Percentiles rank a stretch among this genome's conserved stretches.
phyloP scores from a whole-genome alignment of 2,797 vertebrate genomes.

The Sardinella longiceps region DNA sequence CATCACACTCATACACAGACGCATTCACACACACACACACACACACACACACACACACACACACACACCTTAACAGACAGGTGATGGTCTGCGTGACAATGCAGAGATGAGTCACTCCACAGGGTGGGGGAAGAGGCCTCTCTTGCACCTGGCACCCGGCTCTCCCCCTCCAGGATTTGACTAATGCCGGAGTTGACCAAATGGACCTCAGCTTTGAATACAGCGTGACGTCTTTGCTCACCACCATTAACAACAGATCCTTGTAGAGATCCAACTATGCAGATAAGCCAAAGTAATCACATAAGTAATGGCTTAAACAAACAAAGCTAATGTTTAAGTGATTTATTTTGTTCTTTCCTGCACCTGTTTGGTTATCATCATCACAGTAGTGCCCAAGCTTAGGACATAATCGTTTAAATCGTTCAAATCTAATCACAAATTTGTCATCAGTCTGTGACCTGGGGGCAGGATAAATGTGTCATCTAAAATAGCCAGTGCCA shows the following conservation, averaged over 20 bases:
- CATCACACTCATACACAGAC: neutral
- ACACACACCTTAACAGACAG: neutral
- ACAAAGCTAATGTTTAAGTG: neutral
- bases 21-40: neutral
- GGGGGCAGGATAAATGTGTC: neutral
- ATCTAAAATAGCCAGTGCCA: neutral
- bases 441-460: neutral
- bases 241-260: neutral
- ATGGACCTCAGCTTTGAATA: neutral
- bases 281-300: neutral
- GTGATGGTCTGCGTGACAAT: neutral
- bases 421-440: conserved; percentile 6
- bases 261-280: neutral
- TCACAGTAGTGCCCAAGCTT: neutral
- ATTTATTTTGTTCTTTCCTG: neutral
- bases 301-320: neutral
- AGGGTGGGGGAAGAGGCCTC: neutral
- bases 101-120: neutral
- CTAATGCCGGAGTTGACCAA: neutral
- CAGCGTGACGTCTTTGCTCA: neutral
- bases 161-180: neutral
- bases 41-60: conserved; percentile 3
- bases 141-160: neutral
- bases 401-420: neutral
- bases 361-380: neutral